Conservation (phyloP, 2,888 invertebrate genomes). For the Bombylius major region DNA sequence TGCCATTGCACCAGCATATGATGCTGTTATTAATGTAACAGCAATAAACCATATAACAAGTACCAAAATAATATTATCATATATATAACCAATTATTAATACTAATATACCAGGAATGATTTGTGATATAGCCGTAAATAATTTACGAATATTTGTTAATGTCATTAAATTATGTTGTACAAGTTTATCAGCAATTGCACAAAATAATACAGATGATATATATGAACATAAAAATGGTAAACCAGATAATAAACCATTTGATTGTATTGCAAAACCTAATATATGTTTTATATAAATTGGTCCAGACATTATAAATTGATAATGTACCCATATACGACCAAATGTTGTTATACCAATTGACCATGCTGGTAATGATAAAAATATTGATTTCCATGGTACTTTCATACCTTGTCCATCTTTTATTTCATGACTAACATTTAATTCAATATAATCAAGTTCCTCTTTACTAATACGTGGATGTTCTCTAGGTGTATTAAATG, state of each 20-base stretch:
- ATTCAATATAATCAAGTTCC: constrained; percentile 53
- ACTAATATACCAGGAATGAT: constrained; percentile 54
- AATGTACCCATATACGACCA: constrained; percentile 63
- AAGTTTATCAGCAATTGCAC: constrained; percentile 52
- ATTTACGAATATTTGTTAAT: constrained; percentile 50
- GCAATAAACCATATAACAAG: constrained; percentile 54
- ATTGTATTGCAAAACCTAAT: constrained; percentile 53
- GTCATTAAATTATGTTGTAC: constrained; percentile 45
- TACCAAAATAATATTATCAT: constrained; percentile 44
- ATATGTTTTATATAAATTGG: constrained; percentile 59
- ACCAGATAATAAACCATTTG: constrained; percentile 55
- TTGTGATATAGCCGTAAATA: constrained; percentile 56
- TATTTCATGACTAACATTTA: constrained; percentile 44
- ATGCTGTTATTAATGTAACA: constrained; percentile 56
- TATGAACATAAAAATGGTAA: constrained; percentile 58
- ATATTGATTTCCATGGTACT: constrained; percentile 53
- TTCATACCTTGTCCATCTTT: constrained; percentile 35
- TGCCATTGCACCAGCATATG: constrained; percentile 64
- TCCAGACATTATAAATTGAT: constrained; percentile 56
- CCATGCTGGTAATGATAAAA: constrained; percentile 53
- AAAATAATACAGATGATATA: constrained; percentile 54
- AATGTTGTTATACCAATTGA: constrained; percentile 59
- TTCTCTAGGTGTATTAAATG: constrained; percentile 52
- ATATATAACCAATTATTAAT: constrained; percentile 49
- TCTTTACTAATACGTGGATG: constrained; percentile 54